Base-by-base conservation (phyloP, 1,140 invertebrate species). In the Neodiprion fabricii region DNA sequence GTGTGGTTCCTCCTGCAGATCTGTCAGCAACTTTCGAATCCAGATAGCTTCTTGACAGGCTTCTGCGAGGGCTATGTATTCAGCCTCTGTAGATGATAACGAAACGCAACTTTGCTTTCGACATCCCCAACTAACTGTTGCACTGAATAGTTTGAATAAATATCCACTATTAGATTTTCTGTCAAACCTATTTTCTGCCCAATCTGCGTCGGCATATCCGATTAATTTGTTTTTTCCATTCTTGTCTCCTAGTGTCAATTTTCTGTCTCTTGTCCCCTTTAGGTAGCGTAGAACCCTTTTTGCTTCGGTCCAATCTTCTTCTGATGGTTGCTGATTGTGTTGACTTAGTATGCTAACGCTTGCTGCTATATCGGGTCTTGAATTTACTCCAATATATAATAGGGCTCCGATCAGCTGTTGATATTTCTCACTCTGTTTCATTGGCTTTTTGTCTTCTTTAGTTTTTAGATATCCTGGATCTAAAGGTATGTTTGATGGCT, bases 301-400 rank as follows among this genome's bases (percentile, higher is more conserved):
- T 9, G 73, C 61, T 14, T 67, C 23, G 48, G 71, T 74, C 72
- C 77, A 76, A 53, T 72, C 49, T 7, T 10, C 50, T 76, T 70
- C 61, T 21, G 67, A 73, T 7, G 76, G 85, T 14, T 79, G 48
- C 14, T 75, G 78, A 28, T 82, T 84, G 50, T 77, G 76, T 73
- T 83, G 81, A 28, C 79, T 79, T n/a, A 85, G 53, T 69, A 81
- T 77, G 9, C 67, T 78, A 0, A 87, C 85, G n/a, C 81, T 79
- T 70, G 76, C 84, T 9, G 80, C 53, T 11, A 88, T 83, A 75
- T 89, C 87, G 9, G 83, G 85, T 49, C 86, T 71, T 7, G 85
- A 83, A 11, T 77, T 74, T 1, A 81, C 69, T 14, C 82, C 76
- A 9, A 86, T 40, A 76, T 86, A 88, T 68, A 88, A 72, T 14